Evolutionary conservation across 2,888 invertebrate species (phyloP).

Genomic region (Mesorhabditis belari): DNA sequence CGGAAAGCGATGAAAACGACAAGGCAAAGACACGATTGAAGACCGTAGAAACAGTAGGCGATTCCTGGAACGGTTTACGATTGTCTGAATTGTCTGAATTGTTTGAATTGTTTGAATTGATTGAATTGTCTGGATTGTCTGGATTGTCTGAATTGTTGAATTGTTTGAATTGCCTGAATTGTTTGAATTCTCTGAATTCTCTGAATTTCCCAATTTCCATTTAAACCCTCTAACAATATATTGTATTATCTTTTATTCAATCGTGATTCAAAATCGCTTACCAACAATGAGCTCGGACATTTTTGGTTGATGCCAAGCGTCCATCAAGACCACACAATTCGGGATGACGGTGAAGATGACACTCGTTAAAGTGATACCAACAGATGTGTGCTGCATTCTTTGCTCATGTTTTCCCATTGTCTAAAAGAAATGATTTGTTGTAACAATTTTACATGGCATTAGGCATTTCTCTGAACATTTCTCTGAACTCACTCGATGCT

Average conservation of each 20-base stretch:
- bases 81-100: not conserved
- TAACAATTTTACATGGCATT: not conserved
- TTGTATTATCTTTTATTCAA: no score
- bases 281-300: not conserved
- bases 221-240: no score
- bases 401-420: not conserved
- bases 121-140: no score
- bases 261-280: no score
- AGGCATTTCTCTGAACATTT: no score
- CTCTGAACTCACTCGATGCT: not conserved
- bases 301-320: not conserved
- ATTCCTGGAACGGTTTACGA: conserved; percentile 18
- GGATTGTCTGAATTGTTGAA: no score
- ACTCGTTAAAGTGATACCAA: not conserved
- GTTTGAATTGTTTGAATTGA: no score
- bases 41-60: conserved; percentile 24
- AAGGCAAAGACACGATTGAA: conserved; percentile 26
- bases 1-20: conserved; percentile 31
- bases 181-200: no score
- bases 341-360: not conserved
- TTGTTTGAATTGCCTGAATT: not conserved
- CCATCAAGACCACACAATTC: not conserved
- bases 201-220: no score
- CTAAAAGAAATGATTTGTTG: not conserved
- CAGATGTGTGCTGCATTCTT: not conserved